Percentiles rank a stretch among this genome's conserved stretches.
Conservation (phyloP, 2,888 invertebrate genomes). For the Cryptus viduatorius region DNA sequence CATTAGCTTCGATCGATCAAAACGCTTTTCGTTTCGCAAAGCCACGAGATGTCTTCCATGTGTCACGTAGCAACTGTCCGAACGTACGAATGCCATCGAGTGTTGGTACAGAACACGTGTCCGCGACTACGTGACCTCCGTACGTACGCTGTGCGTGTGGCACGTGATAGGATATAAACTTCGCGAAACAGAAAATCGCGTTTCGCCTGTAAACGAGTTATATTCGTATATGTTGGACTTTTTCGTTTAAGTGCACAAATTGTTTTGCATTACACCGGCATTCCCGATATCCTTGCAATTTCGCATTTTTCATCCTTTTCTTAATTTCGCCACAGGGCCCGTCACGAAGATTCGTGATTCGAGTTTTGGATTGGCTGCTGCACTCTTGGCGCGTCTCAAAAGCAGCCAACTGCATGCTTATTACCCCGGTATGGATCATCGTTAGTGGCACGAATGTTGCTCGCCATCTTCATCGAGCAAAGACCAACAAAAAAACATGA, state of each 20-base stretch:
- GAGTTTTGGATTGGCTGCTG: conserved; percentile 51
- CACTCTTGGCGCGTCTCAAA: conserved; percentile 20
- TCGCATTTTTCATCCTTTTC: conserved; percentile 37
- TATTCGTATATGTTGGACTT: neutral
- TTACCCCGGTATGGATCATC: conserved; percentile 58
- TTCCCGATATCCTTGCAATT: conserved; percentile 23
- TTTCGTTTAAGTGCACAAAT: neutral
- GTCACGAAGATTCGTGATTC: conserved; percentile 69
- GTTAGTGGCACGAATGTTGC: conserved; percentile 56
- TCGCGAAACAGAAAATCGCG: neutral
- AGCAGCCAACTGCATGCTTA: conserved; percentile 48
- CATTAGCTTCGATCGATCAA: neutral
- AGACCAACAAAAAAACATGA: conserved; percentile 54
- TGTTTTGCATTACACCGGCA: neutral
- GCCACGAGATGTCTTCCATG: conserved; percentile 36
- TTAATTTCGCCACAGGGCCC: conserved; percentile 60
- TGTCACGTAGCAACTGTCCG: conserved; percentile 53
- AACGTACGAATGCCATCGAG: conserved; percentile 59
- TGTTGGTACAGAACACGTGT: conserved; percentile 67
- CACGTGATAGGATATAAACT: conserved; percentile 5
- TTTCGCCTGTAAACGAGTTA: neutral
- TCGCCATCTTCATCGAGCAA: conserved; percentile 28
- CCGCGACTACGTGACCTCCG: conserved; percentile 61
- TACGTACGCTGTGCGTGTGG: conserved; percentile 31
- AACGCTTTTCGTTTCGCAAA: conserved; percentile 4